These are phyloP conservation scores for Thaleichthys pacificus DNA, from an alignment of 2,797 vertebrate genomes.

Conservation along the genomic window DNA sequence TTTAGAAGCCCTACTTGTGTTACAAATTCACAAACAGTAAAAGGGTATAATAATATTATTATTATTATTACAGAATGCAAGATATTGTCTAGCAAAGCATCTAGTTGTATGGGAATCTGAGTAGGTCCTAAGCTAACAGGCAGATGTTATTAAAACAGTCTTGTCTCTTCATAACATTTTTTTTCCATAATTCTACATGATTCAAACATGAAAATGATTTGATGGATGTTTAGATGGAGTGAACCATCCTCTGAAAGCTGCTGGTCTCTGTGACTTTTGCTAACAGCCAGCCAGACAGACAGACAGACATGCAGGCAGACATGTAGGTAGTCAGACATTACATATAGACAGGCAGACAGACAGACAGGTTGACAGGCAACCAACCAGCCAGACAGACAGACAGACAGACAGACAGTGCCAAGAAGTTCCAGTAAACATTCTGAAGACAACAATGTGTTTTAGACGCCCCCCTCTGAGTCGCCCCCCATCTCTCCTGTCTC, in stretches of 20 bases:
- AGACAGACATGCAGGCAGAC: not conserved
- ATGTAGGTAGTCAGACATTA: not conserved
- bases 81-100: not conserved
- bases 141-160: not conserved
- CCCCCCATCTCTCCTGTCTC: not conserved
- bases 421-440: conserved; percentile 15
- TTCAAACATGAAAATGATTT: not conserved
- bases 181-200: not conserved
- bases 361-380: not conserved
- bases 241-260: not conserved
- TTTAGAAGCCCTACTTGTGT: too few relatives aligned
- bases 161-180: not conserved
- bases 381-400: conserved; percentile 60
- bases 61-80: not conserved
- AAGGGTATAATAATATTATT: too few relatives aligned
- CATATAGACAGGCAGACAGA: not conserved
- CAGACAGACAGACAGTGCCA: conserved; percentile 22
- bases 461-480: conserved; percentile 1
- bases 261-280: not conserved
- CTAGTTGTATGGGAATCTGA: not conserved
- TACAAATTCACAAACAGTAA: too few relatives aligned
- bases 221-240: too few relatives aligned
- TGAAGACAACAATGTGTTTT: conserved; percentile 28
- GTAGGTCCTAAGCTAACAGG: not conserved
- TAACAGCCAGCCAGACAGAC: not conserved